Base-by-base conservation (phyloP, 2,113 vertebrate genomes). In the Trematocara marginatum region DNA sequence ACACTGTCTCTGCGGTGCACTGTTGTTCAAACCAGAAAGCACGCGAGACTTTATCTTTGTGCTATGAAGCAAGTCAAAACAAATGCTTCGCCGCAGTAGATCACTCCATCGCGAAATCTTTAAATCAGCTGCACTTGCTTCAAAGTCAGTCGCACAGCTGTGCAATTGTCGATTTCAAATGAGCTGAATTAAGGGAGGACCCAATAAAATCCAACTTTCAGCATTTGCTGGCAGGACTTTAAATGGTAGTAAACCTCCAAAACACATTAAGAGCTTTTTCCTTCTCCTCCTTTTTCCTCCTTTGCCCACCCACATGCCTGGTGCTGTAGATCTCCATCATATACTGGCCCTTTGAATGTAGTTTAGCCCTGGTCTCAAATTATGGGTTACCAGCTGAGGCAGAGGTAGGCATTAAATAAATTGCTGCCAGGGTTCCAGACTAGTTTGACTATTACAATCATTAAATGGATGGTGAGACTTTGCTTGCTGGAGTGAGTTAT, bases 391-490 rank as follows among this genome's bases (percentile, higher is more conserved):
- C 79, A 66, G 83, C 79, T 3, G 15, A 81, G 35, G 59, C 83
- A 83, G 80, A 90, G 74, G 87, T 80, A 82, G 83, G 56, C 80
- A 86, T 92, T 91, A 93, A 81, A 92, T 74, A 90, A 92, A 88
- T 74, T 86, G 89, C 87, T 92, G 90, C 87, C 83, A 88, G 88
- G 80, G 80, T 81, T 82, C 86, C 89, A 87, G 90, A 90, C 89
- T 81, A 61, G 83, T 85, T 76, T 54, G 83, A 57, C 88, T 85
- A 56, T 92, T 92, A 81, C 88, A 78, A 54, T 80, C 83, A 82
- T 94, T 91, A 90, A 88, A 90, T 16, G 80, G 66, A 83, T 91
- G 81, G 90, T 90, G 90, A 69, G 89, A 84, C 87, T 90, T 82
- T 79, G 64, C 80, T 78, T 81, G 56, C 81, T 64, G 49, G 45